Base-by-base conservation (phyloP, 2,888 invertebrate species). In the Tipula vernalis region DNA sequence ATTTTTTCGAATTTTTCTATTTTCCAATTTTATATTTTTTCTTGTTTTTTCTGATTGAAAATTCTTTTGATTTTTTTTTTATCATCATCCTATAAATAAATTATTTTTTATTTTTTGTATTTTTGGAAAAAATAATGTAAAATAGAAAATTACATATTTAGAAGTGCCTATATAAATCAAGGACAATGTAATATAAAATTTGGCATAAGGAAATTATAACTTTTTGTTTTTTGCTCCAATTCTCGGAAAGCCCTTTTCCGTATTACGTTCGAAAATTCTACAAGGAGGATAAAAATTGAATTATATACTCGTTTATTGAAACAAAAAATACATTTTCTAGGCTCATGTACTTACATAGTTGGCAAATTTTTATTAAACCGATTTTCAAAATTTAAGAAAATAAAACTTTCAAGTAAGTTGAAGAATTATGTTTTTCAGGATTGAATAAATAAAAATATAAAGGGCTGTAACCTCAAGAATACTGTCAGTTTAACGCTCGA, bases 41-140 rank as follows among this genome's bases (percentile, higher is more conserved):
- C 13, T 3, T 57, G 18, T 71, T 10, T 71, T 71, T 71, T 71
- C 71, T 57, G 71, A 71, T 71, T 71, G 71, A 71, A 71, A 71
- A 71, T 71, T 71, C 71, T 71, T 28, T 57, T 57, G 51, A 57
- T 57, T 57, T 57, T 57, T 57, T 57, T 57, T 15, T 18, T 71
- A 71, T 71, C 71, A 71, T 71, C 71, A 71, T 71, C 71, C 71
- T 71, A 71, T 71, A 71, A 71, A 71, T 71, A 71, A 71, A 71
- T 71, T 71, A 71, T 71, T 57, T 57, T 57, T 41, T 2, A 2
- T 41, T 41, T 41, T 41, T 10, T 28, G 28, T 28, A 28, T 28
- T n/a, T n/a, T n/a, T 39, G 39, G 5, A 15, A 51, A 71, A 71
- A 71, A 18, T 8, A 71, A 71, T 71, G 51, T 71, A 28, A 71